Percentiles rank a stretch among this genome's conserved stretches.
phyloP scores from a whole-genome alignment of 1,140 invertebrate species.

The Yoshiicerus persimilis region DNA sequence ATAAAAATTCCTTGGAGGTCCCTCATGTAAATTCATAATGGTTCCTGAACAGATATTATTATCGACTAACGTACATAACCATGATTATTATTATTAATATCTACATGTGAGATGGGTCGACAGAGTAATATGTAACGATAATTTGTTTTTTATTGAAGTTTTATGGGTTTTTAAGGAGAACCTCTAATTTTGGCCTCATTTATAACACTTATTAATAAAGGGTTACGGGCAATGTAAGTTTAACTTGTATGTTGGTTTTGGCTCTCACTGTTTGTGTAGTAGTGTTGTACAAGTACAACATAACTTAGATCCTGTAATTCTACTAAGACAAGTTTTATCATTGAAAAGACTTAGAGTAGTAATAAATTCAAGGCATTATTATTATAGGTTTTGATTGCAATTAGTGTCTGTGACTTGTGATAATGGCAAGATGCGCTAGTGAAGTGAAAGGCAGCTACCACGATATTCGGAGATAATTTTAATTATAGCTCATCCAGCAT shows the following conservation, averaged over 20 bases:
- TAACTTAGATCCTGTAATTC: too few relatives aligned
- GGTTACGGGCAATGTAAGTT: too few relatives aligned
- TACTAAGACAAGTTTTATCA: too few relatives aligned
- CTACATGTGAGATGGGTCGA: neutral
- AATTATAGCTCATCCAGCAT: neutral
- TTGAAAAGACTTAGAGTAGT: too few relatives aligned
- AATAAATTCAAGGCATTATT: too few relatives aligned
- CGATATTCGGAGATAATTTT: neutral
- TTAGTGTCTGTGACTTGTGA: neutral
- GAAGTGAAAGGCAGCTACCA: neutral
- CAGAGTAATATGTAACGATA: neutral
- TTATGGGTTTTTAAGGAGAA: constrained; percentile 11
- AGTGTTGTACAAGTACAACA: too few relatives aligned
- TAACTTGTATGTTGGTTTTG: neutral
- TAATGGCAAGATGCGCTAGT: neutral
- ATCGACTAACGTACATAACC: too few relatives aligned
- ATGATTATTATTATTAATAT: neutral
- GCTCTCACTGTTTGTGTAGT: neutral
- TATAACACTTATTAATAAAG: neutral
- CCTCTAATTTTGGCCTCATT: neutral
- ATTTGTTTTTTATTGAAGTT: neutral
- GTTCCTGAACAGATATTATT: too few relatives aligned
- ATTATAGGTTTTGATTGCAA: too few relatives aligned
- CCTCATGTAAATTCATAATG: too few relatives aligned
- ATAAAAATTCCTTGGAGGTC: too few relatives aligned